Base-by-base conservation (phyloP, 2,888 invertebrate species). In the Hypsopygia costalis region DNA sequence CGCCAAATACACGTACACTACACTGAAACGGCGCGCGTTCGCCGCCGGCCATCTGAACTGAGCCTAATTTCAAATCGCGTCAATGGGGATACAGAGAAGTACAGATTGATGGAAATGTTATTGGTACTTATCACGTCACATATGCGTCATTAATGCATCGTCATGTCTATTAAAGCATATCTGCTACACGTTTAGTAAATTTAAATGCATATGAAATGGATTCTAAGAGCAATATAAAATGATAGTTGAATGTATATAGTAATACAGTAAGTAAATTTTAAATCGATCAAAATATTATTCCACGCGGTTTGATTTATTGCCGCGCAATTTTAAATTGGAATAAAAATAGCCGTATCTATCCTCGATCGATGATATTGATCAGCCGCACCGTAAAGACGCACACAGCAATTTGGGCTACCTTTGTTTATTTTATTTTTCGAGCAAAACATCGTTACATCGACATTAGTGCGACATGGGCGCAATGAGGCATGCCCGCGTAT, bases 401-500 rank as follows among this genome's bases (percentile, higher is more conserved):
- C 31, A 9, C 12, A 12, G 6, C 11, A 31, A 31, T 37, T 31
- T 21, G 31, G 30, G 11, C n/a, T 31, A 30, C 11, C 37, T 37
- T 29, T 37, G 25, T 37, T 38, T 38, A 25, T 32, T 38, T 38
- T 27, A 32, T 38, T 25, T 31, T 25, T n/a, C 3, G 10, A 38
- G 22, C 25, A 32, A 32, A 27, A 10, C 36, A 28, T 16, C 20
- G 20, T 36, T 16, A 21, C 21, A 21, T 39, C 8, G 32, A 12
- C 11, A 10, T 27, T 27, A 27, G 32, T 32, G 32, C 44, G 56
- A 54, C 56, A 58, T 48, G 43, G 44, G 49, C 36, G 45, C 40
- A 47, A 38, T 40, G 51, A 52, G 52, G 45, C 50, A 50, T 49
- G 50, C 43, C 21, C 34, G 47, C 46, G 44, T 72, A 71, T 73